Percentiles rank a stretch among this genome's conserved stretches.
Conservation (phyloP, 2,113 vertebrate genomes). For the Chascanopsetta lugubris region DNA sequence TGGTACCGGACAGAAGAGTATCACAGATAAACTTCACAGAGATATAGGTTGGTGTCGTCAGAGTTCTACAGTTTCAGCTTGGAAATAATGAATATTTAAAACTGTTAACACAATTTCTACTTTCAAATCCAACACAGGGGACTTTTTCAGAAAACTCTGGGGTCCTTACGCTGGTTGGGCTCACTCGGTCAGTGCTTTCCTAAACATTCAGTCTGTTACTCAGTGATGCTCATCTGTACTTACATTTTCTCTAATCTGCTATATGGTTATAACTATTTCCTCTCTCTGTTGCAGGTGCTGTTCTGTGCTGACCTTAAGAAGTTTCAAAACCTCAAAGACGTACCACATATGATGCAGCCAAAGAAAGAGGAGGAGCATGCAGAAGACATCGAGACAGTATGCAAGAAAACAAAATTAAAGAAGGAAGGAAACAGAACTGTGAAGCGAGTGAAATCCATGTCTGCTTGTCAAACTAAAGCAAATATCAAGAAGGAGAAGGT, state of each 20-base stretch:
- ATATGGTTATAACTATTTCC: conserved; percentile 9
- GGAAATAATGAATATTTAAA: not conserved
- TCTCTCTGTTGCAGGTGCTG: conserved; percentile 80
- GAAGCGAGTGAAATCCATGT: conserved; percentile 22
- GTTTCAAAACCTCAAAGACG: conserved; percentile 78
- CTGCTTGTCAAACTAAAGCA: conserved; percentile 37
- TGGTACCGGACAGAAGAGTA: conserved; percentile 73
- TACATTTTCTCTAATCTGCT: not conserved
- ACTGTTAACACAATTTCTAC: not conserved
- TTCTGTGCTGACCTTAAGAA: conserved; percentile 91
- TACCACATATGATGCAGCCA: conserved; percentile 16
- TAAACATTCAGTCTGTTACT: not conserved
- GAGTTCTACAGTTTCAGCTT: not conserved
- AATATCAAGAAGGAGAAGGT: conserved; percentile 39
- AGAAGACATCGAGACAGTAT: not conserved
- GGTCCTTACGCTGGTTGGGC: conserved; percentile 93
- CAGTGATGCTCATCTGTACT: not conserved
- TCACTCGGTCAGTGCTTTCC: conserved; percentile 87
- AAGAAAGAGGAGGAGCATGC: conserved; percentile 49
- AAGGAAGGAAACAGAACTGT: conserved; percentile 13
- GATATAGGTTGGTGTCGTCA: conserved; percentile 87
- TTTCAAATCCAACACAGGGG: conserved; percentile 77
- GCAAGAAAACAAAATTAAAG: conserved; percentile 38
- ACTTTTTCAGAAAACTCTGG: conserved; percentile 92
- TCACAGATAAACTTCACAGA: conserved; percentile 85